Evolutionary conservation across 2,113 vertebrate genomes (phyloP), one percentile per base, ranked within the genome.

Genomic region (Chionis minor): DNA sequence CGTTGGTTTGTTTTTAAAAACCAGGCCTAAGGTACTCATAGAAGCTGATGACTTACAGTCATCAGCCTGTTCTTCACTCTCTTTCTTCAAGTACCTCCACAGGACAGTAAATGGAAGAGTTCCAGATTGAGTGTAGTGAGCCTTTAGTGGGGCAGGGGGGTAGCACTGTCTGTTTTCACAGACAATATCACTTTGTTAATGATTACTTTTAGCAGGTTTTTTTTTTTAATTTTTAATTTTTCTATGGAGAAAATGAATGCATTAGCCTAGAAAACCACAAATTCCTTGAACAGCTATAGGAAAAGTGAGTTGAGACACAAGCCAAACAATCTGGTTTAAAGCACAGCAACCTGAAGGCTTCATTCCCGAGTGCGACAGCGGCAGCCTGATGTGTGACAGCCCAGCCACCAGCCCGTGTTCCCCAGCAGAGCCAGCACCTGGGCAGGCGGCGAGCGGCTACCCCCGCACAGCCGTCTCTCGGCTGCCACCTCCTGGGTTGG

Each of bases 401-500:
- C 0, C 2, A 49, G 19, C 61, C 0, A 0, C 47, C 7, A 2
- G 1, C 47, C 33, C 15, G 10, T 10, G 9, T 35, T 66, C 30
- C 13, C 40, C 77, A 14, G 67, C 61, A 21, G 1, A 7, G 30
- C 7, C 58, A 26, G 69, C 81, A 89, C 78, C 85, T 70, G 51
- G 52, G 59, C 7, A 0, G 49, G 23, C 44, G 12, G 58, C 38
- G 33, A 80, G 42, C 62, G 0, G 0, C n/a, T 73, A 5, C n/a
- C 12, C 28, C 35, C 2, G 4, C 67, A 55, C 55, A 49, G 81
- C 42, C 24, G 42, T 86, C 83, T 51, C 93, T 93, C 35, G 27
- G 87, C 92, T 97, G 96, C 90, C 96, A 94, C 62, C 96, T 96
- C 75, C 96, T 94, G 96, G 94, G 80, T 54, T 63, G 69, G 66